These are phyloP conservation scores for Euschistus heros DNA, from an alignment of 1,140 invertebrate species.

Conservation along the genomic window DNA sequence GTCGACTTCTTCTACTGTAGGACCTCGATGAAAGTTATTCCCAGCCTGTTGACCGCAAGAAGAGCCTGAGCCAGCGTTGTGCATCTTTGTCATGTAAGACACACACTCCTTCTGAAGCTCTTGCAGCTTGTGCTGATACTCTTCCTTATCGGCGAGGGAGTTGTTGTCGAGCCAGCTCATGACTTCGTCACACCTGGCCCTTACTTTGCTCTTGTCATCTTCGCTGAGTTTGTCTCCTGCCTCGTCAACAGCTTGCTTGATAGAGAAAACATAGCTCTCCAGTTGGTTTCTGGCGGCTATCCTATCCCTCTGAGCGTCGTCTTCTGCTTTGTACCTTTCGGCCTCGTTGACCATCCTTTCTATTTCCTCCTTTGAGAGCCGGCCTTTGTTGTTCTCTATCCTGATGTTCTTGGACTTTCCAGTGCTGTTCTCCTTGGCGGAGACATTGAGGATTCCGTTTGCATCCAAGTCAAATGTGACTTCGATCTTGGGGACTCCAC, in stretches of 20 bases:
- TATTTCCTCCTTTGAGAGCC: no score
- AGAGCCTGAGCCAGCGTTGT: slow-evolving; percentile 33
- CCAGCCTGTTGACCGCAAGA: slow-evolving; percentile 22
- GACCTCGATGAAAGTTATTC: slow-evolving; percentile 34
- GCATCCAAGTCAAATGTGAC: no score
- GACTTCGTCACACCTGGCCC: slow-evolving; percentile 45
- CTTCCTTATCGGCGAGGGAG: slow-evolving; percentile 48
- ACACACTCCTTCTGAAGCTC: slow-evolving; percentile 42
- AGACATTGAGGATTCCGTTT: no score
- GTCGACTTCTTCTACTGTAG: slow-evolving; percentile 63
- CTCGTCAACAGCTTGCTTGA: slow-evolving; percentile 48
- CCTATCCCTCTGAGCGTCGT: slow-evolving; percentile 49
- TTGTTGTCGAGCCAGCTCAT: slow-evolving; percentile 56
- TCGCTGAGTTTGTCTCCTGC: slow-evolving; percentile 34
- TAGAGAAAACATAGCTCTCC: slow-evolving; percentile 73
- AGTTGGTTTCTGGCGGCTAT: slow-evolving; percentile 65
- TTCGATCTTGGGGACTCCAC: no score
- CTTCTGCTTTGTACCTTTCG: slow-evolving; percentile 45
- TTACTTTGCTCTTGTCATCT: slow-evolving; percentile 36
- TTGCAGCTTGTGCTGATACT: slow-evolving; percentile 48
- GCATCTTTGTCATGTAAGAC: no score
- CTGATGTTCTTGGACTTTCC: no score
- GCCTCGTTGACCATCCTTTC: no score
- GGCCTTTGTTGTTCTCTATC: no score
- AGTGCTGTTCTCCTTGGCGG: no score